Evolutionary conservation across 2,113 vertebrate species (phyloP).

Genomic region (Corvus hawaiiensis): DNA sequence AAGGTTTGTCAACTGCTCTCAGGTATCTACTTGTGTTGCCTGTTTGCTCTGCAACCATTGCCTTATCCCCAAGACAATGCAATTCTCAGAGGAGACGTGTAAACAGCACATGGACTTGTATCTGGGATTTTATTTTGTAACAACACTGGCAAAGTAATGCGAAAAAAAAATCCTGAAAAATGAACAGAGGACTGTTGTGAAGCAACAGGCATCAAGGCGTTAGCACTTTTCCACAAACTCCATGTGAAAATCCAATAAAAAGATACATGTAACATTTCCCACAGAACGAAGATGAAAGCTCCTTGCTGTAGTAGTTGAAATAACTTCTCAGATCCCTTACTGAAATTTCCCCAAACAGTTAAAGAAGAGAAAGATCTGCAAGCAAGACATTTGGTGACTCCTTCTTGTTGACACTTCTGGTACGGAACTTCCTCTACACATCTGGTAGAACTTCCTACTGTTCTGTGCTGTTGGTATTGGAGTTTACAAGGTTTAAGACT

Average conservation of each 20-base stretch:
- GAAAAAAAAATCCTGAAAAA: neutral
- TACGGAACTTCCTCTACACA: neutral
- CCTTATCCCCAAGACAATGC: accelerated
- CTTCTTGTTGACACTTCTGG: neutral
- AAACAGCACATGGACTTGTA: accelerated
- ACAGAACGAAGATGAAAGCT: neutral
- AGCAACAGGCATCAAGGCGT: neutral
- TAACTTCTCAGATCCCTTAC: neutral
- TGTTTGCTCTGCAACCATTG: neutral
- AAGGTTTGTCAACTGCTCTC: neutral
- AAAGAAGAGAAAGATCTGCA: neutral
- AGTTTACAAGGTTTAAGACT: neutral
- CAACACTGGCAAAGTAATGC: neutral
- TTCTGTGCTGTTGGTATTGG: neutral
- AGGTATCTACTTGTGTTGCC: neutral
- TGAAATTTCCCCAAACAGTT: neutral
- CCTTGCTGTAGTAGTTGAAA: neutral
- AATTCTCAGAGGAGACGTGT: neutral
- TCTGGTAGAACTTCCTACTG: neutral
- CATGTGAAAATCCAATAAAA: neutral
- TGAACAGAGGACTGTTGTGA: neutral
- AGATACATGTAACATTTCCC: neutral
- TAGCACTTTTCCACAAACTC: neutral
- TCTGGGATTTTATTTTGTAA: neutral
- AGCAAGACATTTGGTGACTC: neutral